Percentiles rank a stretch among this genome's conserved stretches.
These are phyloP conservation scores for Lamellibrachia satsuma DNA, from an alignment of 2,888 invertebrate genomes.

Conservation along the genomic window DNA sequence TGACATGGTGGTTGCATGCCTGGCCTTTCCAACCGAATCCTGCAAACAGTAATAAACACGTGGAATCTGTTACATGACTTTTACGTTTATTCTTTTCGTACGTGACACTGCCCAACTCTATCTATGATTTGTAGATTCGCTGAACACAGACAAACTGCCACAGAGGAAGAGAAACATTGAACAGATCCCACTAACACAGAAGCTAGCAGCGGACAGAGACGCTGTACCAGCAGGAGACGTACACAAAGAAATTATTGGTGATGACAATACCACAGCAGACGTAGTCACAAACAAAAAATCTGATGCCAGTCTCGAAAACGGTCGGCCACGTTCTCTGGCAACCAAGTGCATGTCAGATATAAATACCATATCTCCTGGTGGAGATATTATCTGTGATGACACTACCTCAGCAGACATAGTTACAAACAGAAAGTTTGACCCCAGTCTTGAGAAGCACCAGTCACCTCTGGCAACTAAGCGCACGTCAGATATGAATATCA, in stretches of 20 bases:
- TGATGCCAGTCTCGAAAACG: background rate
- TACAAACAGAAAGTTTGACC: background rate
- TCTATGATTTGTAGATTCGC: background rate
- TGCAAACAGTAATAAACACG: no score
- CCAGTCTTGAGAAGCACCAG: background rate
- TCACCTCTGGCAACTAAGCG: background rate
- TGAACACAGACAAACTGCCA: background rate
- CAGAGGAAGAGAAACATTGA: slow-evolving; percentile 1
- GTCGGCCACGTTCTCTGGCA: background rate
- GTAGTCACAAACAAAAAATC: background rate
- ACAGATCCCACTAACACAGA: background rate
- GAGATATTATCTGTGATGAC: background rate
- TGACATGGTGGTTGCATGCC: no score
- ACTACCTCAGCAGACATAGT: background rate
- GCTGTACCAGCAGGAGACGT: background rate
- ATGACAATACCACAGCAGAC: background rate
- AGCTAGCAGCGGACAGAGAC: background rate
- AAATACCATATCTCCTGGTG: background rate
- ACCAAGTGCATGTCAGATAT: background rate
- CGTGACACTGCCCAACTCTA: no score
- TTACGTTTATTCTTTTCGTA: no score
- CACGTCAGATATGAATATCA: background rate
- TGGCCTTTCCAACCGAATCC: no score
- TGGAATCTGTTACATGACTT: no score
- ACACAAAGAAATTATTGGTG: background rate